Base-by-base conservation (phyloP, 2,888 invertebrate genomes). In the Tribolium freemani region DNA sequence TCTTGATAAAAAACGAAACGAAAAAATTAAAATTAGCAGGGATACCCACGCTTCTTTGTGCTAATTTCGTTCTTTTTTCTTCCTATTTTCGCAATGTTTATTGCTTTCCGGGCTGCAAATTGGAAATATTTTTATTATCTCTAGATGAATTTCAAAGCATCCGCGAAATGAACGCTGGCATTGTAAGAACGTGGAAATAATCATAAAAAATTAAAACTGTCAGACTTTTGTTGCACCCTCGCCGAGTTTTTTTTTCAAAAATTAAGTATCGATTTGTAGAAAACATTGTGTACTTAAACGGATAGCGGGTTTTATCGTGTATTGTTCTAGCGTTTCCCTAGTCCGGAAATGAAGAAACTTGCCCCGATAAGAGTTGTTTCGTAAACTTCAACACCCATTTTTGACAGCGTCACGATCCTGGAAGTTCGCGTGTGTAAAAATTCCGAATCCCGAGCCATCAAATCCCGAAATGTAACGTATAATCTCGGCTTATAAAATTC, bases 301-400 rank as follows among this genome's bases (percentile, higher is more conserved):
- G 53, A 9, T 44, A 60, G 46, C 1, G 4, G 26, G 48, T 38
- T 38, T n/a, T n/a, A 38, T 38, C 5, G 38, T 38, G 38, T 38
- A 38, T 38, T 38, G 38, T 38, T n/a, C 3, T n/a, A 38, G 38
- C 8, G 38, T 38, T 38, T 38, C 8, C 3, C 3, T n/a, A n/a
- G 8, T 38, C 38, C 63, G 63, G 63, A 63, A 63, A 63, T 63
- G 63, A 63, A 51, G 50, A 63, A 63, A 63, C 63, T 63, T 63
- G 38, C 26, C 30, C 16, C 38, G 51, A 63, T 63, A 63, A 63
- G 63, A 30, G 63, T 51, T 51, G 63, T 63, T 63, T 63, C 26
- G 48, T 46, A 63, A 63, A 63, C 48, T 61, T 61, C 61, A 61
- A 61, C 61, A 61, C 61, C 31, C 5, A 61, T 60, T 61, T 61